Evolutionary conservation across 2,888 invertebrate genomes (phyloP).

Genomic region (Pseudoips prasinana): DNA sequence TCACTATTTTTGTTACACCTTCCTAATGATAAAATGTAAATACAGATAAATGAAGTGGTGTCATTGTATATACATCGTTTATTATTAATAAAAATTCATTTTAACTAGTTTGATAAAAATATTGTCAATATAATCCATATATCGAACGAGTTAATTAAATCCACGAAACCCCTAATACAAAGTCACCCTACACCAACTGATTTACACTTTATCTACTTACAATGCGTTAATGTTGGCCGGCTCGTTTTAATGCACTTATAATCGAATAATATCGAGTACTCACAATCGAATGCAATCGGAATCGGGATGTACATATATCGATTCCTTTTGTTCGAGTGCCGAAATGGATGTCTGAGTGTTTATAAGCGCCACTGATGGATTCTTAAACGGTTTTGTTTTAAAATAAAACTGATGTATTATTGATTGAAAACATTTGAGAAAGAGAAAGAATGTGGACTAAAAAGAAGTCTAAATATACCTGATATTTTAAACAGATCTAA

Average conservation of each 20-base stretch:
- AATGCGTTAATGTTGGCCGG: slow-evolving; percentile 46
- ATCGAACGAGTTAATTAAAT: no score
- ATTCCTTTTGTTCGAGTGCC: slow-evolving; percentile 25
- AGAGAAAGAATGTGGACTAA: no score
- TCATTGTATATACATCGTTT: no score
- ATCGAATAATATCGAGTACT: slow-evolving; percentile 19
- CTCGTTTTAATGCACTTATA: slow-evolving; percentile 25
- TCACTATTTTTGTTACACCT: no score
- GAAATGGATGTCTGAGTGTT: slow-evolving; percentile 24
- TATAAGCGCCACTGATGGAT: slow-evolving; percentile 18
- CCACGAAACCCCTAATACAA: slow-evolving; percentile 4
- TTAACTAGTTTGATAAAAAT: no score
- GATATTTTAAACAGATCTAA: no score
- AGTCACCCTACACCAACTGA: slow-evolving; percentile 40
- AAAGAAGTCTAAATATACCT: no score
- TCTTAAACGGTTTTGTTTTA: slow-evolving; percentile 12
- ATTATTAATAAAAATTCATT: no score
- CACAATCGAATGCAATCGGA: slow-evolving; percentile 20
- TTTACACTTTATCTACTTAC: slow-evolving; percentile 48
- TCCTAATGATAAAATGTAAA: no score
- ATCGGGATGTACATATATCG: slow-evolving; percentile 16
- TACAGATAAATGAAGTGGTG: no score
- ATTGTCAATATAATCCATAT: no score
- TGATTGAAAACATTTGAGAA: no score
- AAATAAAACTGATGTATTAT: neutral